A percentile compares a stretch with the other conserved stretches of the same genome.
Conservation (phyloP, 2,797 vertebrate genomes). For the Karalla daura region DNA sequence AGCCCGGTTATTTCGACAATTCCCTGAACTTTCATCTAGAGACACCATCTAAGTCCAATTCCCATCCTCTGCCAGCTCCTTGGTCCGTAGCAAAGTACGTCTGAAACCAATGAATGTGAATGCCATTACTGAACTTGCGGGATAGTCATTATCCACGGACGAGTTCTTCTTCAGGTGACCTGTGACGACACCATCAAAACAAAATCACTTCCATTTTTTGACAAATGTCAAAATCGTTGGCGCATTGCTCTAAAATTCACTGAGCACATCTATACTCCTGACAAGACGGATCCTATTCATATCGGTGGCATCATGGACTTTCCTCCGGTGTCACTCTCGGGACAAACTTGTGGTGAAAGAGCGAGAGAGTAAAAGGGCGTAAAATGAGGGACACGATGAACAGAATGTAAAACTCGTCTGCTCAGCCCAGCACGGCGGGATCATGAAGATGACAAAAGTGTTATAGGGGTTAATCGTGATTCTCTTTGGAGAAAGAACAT, state of each 20-base stretch:
- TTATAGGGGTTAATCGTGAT: too few relatives aligned
- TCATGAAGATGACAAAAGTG: too few relatives aligned
- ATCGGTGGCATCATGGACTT: not conserved
- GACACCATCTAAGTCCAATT: slow-evolving; percentile 5
- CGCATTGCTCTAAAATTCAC: slow-evolving; percentile 5
- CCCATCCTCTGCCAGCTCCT: not conserved
- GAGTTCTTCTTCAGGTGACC: slow-evolving; percentile 25
- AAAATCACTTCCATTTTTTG: slow-evolving; percentile 22
- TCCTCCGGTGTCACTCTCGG: not conserved
- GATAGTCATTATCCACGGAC: slow-evolving; percentile 13
- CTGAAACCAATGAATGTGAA: not conserved
- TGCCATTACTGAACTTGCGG: not conserved
- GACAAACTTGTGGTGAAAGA: too few relatives aligned
- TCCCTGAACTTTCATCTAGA: not conserved
- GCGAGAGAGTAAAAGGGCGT: too few relatives aligned
- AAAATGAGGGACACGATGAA: not conserved
- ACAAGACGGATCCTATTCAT: not conserved
- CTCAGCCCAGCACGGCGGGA: too few relatives aligned
- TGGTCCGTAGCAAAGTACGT: not conserved
- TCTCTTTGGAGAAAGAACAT: too few relatives aligned
- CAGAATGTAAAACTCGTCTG: too few relatives aligned
- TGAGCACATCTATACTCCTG: slow-evolving; percentile 1
- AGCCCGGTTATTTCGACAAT: not conserved
- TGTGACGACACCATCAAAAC: slow-evolving; percentile 13
- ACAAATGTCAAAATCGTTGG: slow-evolving; percentile 10